Evolutionary conservation across 2,888 invertebrate genomes (phyloP).

Genomic region (Toxonevra muliebris): DNA sequence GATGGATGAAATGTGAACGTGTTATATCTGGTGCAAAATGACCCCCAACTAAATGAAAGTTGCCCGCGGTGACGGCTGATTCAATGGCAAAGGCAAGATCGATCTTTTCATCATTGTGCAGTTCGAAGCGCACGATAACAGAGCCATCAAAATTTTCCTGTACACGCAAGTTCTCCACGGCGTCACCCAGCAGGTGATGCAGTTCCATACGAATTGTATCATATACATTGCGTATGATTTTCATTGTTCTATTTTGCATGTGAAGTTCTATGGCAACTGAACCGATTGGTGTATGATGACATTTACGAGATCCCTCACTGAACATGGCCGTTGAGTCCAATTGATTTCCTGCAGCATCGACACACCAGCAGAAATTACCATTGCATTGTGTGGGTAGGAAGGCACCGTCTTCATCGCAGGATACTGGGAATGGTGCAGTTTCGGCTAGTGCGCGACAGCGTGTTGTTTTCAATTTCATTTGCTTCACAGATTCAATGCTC

Average conservation of each 20-base stretch:
- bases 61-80: constrained; percentile 71
- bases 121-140: constrained; percentile 70
- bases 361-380: constrained; percentile 78
- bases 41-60: constrained; percentile 55
- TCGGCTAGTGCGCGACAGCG: constrained; percentile 66
- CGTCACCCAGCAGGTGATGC: constrained; percentile 63
- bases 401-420: constrained; percentile 75
- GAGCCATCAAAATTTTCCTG: constrained; percentile 67
- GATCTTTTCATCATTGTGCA: constrained; percentile 78
- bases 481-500: constrained; percentile 53
- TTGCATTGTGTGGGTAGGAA: constrained; percentile 82
- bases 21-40: constrained; percentile 71
- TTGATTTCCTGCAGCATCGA: constrained; percentile 83
- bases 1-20: constrained; percentile 72
- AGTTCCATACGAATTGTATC: constrained; percentile 65
- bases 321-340: constrained; percentile 72
- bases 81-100: constrained; percentile 83
- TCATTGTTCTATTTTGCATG: constrained; percentile 71
- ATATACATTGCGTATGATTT: constrained; percentile 66
- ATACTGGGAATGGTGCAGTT: constrained; percentile 64
- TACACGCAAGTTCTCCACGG: constrained; percentile 68
- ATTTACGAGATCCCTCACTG: constrained; percentile 68
- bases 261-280: constrained; percentile 80
- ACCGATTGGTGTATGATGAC: constrained; percentile 75
- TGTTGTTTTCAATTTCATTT: constrained; percentile 56